These are phyloP conservation scores for Myotis myotis DNA, from an alignment of 2,797 vertebrate genomes.

Conservation along the genomic window DNA sequence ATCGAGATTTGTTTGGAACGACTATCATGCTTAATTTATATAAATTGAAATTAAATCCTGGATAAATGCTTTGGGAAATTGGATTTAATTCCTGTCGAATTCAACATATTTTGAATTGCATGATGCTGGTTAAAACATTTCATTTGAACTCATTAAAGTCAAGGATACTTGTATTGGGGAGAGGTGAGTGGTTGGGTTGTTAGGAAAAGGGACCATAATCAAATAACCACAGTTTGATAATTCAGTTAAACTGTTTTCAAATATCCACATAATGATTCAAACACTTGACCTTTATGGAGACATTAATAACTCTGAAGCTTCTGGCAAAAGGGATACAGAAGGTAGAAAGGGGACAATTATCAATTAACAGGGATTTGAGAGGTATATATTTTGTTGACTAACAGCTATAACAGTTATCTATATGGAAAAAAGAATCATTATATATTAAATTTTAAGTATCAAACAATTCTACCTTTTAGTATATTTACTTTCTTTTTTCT, in stretches of 20 bases:
- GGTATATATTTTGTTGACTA: neutral
- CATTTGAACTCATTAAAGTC: constrained; percentile 60
- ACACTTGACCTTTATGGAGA: constrained; percentile 44
- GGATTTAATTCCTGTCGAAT: constrained; percentile 7
- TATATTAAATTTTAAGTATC: neutral
- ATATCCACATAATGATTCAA: constrained; percentile 53
- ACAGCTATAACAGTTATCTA: neutral
- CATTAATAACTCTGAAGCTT: neutral
- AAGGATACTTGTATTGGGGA: constrained; percentile 36
- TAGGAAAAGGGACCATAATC: constrained; percentile 3
- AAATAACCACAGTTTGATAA: constrained; percentile 42
- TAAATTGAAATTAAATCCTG: neutral
- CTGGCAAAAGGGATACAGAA: neutral
- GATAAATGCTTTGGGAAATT: neutral
- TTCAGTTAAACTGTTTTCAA: constrained; percentile 57
- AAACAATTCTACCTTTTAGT: neutral
- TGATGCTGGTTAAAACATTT: constrained; percentile 38
- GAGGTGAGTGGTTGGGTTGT: neutral
- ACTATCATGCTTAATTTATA: neutral
- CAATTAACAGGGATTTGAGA: neutral
- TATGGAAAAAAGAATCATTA: neutral
- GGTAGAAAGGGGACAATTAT: neutral
- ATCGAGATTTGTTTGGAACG: neutral
- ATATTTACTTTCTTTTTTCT: neutral
- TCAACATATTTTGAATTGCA: constrained; percentile 19